A percentile compares a stretch with the other conserved stretches of the same genome.
Conservation (phyloP, 2,888 invertebrate genomes). For the Odontocolon sp. region DNA sequence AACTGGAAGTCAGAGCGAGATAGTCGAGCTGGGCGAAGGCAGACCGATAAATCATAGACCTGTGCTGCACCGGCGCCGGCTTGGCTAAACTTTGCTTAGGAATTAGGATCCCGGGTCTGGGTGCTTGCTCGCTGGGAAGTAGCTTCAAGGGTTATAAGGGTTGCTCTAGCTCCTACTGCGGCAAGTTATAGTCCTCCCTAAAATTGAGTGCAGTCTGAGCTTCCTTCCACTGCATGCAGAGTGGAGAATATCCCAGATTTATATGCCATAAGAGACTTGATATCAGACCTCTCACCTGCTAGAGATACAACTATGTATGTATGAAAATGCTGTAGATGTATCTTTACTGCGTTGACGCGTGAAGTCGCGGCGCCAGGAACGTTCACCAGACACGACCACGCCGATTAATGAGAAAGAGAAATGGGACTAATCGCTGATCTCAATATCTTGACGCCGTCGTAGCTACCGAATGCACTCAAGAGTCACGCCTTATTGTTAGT, state of each 20-base stretch:
- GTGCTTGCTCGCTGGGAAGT: conserved; percentile 7
- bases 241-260: conserved; percentile 31
- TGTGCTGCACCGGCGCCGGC: conserved; percentile 71
- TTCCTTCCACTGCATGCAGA: conserved; percentile 1
- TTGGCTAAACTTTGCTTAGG: conserved; percentile 70
- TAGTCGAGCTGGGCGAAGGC: conserved; percentile 60
- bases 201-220: conserved; percentile 30
- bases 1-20: conserved; percentile 32
- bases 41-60: conserved; percentile 76
- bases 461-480: conserved; percentile 32
- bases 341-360: conserved; percentile 34
- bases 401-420: conserved; percentile 46
- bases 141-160: conserved; percentile 40
- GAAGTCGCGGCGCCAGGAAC: conserved; percentile 38
- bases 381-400: neutral
- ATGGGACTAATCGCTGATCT: conserved; percentile 29
- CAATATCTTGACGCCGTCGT: conserved; percentile 33
- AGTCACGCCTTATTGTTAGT: conserved; percentile 60
- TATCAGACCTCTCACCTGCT: neutral
- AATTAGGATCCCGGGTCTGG: conserved; percentile 56
- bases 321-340: no score
- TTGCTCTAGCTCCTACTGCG: conserved; percentile 6
- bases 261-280: neutral
- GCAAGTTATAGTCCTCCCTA: conserved; percentile 32
- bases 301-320: no score